These are phyloP conservation scores for Sebastes ruberrimus DNA, from an alignment of 2,797 vertebrate genomes.

Conservation along the genomic window DNA sequence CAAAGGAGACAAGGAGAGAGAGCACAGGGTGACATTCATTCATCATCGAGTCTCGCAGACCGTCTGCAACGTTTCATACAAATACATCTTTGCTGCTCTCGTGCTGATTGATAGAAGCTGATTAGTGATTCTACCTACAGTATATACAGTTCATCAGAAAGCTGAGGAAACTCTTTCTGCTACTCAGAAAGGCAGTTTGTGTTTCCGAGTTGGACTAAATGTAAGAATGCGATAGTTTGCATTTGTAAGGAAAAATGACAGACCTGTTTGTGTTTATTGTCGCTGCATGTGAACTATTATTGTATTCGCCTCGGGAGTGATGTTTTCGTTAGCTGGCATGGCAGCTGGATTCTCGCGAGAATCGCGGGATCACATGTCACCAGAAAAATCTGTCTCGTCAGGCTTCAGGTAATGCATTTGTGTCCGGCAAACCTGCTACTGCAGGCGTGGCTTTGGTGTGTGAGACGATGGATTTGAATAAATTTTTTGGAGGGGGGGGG, in stretches of 20 bases:
- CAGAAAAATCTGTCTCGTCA: too few relatives aligned
- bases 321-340: neutral
- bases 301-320: neutral
- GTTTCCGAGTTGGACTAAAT: neutral
- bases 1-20: conserved; percentile 18
- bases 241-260: too few relatives aligned
- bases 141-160: neutral
- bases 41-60: neutral
- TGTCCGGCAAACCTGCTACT: too few relatives aligned
- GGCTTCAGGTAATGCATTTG: too few relatives aligned
- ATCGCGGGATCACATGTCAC: neutral
- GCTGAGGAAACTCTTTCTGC: neutral
- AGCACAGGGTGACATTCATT: conserved; percentile 19
- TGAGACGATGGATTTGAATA: too few relatives aligned
- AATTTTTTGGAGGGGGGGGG: too few relatives aligned
- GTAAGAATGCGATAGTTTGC: neutral
- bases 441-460: too few relatives aligned
- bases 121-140: neutral
- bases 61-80: conserved; percentile 1
- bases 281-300: neutral
- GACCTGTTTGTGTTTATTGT: neutral
- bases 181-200: neutral
- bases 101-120: neutral
- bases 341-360: too few relatives aligned
- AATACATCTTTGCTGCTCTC: neutral